These are phyloP conservation scores for Pollenia amentaria DNA, from an alignment of 2,888 invertebrate genomes.

Conservation along the genomic window DNA sequence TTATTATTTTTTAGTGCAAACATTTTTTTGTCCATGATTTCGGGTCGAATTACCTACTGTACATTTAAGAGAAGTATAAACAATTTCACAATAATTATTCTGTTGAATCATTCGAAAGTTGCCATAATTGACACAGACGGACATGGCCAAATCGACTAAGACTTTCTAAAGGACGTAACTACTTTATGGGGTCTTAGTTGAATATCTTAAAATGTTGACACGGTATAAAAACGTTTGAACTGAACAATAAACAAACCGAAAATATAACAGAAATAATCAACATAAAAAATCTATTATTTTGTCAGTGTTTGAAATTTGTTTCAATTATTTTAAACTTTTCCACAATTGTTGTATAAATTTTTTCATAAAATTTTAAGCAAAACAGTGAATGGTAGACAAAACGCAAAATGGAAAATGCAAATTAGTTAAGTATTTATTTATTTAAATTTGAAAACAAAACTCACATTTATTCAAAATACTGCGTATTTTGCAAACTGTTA, in stretches of 20 bases:
- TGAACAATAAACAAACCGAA: constrained; percentile 7
- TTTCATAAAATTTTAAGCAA: constrained; percentile 1
- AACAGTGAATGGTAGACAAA: not conserved
- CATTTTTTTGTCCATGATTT: too few relatives aligned
- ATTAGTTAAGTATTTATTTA: not conserved
- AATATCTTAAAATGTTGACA: too few relatives aligned
- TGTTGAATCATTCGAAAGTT: too few relatives aligned
- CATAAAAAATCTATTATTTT: not conserved
- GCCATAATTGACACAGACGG: too few relatives aligned
- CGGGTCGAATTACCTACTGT: too few relatives aligned
- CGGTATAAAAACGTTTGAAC: not conserved
- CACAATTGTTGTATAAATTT: constrained; percentile 8
- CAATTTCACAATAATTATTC: too few relatives aligned
- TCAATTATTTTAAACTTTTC: not conserved
- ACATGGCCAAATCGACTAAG: too few relatives aligned
- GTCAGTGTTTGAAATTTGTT: not conserved
- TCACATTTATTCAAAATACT: constrained; percentile 20
- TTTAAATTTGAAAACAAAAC: constrained; percentile 12
- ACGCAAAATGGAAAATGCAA: constrained; percentile 8
- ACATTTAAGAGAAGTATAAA: too few relatives aligned
- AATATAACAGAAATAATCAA: constrained; percentile 1
- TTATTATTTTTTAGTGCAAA: too few relatives aligned
- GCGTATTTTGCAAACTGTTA: constrained; percentile 37
- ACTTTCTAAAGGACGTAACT: too few relatives aligned
- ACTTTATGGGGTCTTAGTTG: too few relatives aligned